Evolutionary conservation across 2,888 invertebrate genomes (phyloP).

Genomic region (Thymelicus lineola): DNA sequence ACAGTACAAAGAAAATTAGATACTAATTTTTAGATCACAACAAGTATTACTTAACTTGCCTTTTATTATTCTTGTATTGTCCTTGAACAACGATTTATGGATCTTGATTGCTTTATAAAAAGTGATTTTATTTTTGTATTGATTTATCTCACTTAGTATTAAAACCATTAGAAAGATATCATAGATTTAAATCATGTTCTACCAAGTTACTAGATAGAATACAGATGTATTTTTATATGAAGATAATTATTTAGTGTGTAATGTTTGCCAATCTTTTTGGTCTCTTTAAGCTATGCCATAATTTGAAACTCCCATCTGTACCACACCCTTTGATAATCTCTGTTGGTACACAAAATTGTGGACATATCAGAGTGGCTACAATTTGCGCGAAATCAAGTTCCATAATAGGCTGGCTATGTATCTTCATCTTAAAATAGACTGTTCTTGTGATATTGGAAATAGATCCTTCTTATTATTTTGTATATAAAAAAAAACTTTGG

Average conservation of each 20-base stretch:
- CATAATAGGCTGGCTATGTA: constrained; percentile 19
- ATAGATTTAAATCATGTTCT: constrained; percentile 26
- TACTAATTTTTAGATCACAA: constrained; percentile 19
- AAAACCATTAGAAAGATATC: constrained; percentile 15
- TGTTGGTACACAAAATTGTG: too few species aligned
- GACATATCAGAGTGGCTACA: background rate
- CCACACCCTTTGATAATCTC: too few species aligned
- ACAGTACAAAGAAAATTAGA: constrained; percentile 28
- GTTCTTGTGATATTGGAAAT: constrained; percentile 35
- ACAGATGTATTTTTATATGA: constrained; percentile 37
- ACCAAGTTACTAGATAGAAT: constrained; percentile 27
- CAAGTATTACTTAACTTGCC: constrained; percentile 32
- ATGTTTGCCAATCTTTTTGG: background rate
- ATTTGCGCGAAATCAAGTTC: constrained; percentile 9
- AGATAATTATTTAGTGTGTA: constrained; percentile 8
- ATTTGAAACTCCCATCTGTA: background rate
- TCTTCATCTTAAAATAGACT: constrained; percentile 33
- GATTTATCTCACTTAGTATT: constrained; percentile 19
- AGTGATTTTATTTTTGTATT: constrained; percentile 38
- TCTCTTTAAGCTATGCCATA: background rate
- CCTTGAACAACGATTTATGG: background rate
- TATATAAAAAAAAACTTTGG: constrained; percentile 19
- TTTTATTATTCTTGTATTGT: background rate
- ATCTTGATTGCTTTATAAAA: constrained; percentile 22
- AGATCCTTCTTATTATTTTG: constrained; percentile 26